These are phyloP conservation scores for Neoarius graeffei DNA, from an alignment of 2,113 vertebrate species.

Conservation along the genomic window DNA sequence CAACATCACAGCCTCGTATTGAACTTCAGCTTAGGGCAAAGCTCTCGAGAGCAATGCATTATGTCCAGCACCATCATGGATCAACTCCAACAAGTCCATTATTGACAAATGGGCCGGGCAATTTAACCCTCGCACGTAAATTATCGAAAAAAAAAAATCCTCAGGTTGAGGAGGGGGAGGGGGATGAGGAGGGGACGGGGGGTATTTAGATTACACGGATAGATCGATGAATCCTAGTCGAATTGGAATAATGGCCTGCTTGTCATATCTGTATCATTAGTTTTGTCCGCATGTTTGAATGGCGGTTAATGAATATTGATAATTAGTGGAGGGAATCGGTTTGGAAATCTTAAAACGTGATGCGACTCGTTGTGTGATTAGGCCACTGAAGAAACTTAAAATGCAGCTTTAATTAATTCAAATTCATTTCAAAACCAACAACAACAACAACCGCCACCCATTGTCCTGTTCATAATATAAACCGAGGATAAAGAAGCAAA, in stretches of 20 bases:
- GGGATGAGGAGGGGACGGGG: neutral
- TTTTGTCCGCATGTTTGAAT: neutral
- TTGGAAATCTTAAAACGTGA: slow-evolving; percentile 20
- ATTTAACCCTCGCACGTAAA: slow-evolving; percentile 43
- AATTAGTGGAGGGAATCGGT: neutral
- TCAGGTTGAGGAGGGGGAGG: neutral
- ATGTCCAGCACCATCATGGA: slow-evolving; percentile 46
- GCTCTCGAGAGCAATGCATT: slow-evolving; percentile 43
- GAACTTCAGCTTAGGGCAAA: slow-evolving; percentile 42
- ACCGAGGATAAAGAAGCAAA: neutral
- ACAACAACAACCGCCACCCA: too few relatives aligned
- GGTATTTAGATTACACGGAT: slow-evolving; percentile 26
- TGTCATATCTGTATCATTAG: slow-evolving; percentile 34
- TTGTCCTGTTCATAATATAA: neutral
- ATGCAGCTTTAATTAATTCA: neutral
- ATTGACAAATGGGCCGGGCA: slow-evolving; percentile 51
- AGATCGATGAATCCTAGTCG: slow-evolving; percentile 44
- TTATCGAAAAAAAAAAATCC: slow-evolving; percentile 38
- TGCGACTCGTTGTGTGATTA: neutral
- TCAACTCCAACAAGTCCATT: slow-evolving; percentile 56
- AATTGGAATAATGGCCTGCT: slow-evolving; percentile 25
- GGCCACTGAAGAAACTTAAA: neutral
- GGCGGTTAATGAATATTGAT: slow-evolving; percentile 29
- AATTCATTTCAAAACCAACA: neutral
- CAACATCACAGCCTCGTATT: slow-evolving; percentile 56